phyloP scores from a whole-genome alignment of 2,888 invertebrate species.

The Agonopterix alstromeriana region DNA sequence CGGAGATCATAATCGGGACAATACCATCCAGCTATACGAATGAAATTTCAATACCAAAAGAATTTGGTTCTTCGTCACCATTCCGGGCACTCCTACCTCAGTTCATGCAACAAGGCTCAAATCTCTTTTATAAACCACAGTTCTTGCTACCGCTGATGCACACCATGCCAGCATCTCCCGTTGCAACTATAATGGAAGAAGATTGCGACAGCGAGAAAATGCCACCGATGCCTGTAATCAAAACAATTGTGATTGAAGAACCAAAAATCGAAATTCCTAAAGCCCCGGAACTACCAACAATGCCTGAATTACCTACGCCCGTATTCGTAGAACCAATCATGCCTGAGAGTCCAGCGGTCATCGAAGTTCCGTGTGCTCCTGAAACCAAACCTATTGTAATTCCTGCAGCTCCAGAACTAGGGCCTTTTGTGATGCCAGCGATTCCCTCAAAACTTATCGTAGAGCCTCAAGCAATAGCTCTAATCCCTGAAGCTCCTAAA shows the following conservation, averaged over 20 bases:
- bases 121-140: slow-evolving; percentile 36
- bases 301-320: neutral
- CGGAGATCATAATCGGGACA: too few species aligned
- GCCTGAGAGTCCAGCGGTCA: too few species aligned
- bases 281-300: slow-evolving; percentile 1
- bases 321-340: too few species aligned
- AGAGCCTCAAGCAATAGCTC: neutral
- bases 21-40: too few species aligned
- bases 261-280: neutral
- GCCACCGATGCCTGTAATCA: neutral
- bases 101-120: slow-evolving; percentile 27
- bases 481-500: neutral
- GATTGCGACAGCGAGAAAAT: neutral
- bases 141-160: slow-evolving; percentile 15
- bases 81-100: too few species aligned
- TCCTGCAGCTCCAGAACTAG: neutral
- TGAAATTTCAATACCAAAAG: too few species aligned
- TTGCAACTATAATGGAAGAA: neutral
- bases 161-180: neutral
- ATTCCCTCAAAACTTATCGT: neutral
- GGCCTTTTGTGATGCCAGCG: neutral
- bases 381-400: too few species aligned
- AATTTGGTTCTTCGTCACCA: too few species aligned
- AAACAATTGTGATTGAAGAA: neutral
- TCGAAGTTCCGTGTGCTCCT: too few species aligned